Base-by-base conservation (phyloP, 2,797 vertebrate genomes). In the Tenualosa ilisha region DNA sequence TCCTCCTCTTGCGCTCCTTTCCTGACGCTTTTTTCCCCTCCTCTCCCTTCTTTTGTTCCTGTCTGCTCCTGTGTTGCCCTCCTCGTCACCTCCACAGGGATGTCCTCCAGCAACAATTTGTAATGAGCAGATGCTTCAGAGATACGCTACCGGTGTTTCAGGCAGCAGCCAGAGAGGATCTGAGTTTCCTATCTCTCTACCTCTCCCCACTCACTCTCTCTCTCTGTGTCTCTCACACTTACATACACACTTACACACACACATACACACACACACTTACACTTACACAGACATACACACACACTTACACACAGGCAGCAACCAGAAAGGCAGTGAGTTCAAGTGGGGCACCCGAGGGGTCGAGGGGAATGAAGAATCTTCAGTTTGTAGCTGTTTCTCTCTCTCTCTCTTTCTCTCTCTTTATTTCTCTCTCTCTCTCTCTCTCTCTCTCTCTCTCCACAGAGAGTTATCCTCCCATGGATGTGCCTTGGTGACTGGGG, bases 121-220 rank as follows among this genome's bases (percentile, higher is more conserved):
- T 94, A 92, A 91, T 87, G 84, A 90, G 90, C 90, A 89, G 91
- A 92, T 92, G 91, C 91, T 92, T 89, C 84, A 86, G 86, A 90
- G 87, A 54, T 82, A 82, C 24, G 82, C 61, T 82, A 82, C 50
- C 53, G 54, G 82, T 82, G 85, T 82, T 75, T 81, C 75, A 56
- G 50, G 43, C 75, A 51, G 82, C 31, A 13, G 40, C 37, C 31
- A 68, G 49, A 81, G 26, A 12, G 61, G 83, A 72, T 63, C 6
- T 24, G 56, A 56, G 50, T 63, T 9, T 56, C 54, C 6, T 49
- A 22, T 61, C 59, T 26, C 63, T 63, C 22, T 63, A 0, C 31
- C 63, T 31, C 54, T 22, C 54, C 54, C 4, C 54, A 22, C 54
- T 20, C 20, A 56, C 54, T 20, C 3, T 5, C 54, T 9, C 54